These are phyloP conservation scores for Magallana gigas DNA, from an alignment of 1,140 invertebrate species.

Conservation along the genomic window DNA sequence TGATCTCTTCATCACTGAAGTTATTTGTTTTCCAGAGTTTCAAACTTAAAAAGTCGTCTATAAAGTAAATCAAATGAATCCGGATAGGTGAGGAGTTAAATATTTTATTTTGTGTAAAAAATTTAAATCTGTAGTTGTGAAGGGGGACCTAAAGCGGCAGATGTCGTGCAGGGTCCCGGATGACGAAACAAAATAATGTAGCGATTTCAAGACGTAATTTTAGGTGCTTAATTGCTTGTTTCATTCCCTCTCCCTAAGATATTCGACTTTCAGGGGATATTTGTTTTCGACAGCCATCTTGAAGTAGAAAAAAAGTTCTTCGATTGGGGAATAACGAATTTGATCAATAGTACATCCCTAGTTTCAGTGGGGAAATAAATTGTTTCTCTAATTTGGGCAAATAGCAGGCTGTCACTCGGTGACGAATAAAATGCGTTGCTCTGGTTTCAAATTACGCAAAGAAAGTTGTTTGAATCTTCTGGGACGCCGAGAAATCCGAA, in stretches of 20 bases:
- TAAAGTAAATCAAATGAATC: too few relatives aligned
- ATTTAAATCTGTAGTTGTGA: not conserved
- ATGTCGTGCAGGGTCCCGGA: slow-evolving; percentile 6
- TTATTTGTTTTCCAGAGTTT: too few relatives aligned
- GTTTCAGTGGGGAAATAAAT: slow-evolving; percentile 52
- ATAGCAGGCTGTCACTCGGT: slow-evolving; percentile 49
- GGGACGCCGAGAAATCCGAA: slow-evolving; percentile 17
- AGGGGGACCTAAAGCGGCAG: not conserved
- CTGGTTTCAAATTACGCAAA: slow-evolving; percentile 53
- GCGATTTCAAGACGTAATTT: slow-evolving; percentile 9
- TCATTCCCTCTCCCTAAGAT: not conserved
- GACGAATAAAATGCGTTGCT: slow-evolving; percentile 47
- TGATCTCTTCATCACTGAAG: too few relatives aligned
- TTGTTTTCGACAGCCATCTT: slow-evolving; percentile 33
- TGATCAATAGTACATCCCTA: slow-evolving; percentile 47
- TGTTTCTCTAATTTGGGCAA: slow-evolving; percentile 53
- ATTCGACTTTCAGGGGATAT: slow-evolving; percentile 22
- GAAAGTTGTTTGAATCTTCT: slow-evolving; percentile 29
- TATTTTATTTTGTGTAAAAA: slow-evolving; percentile 24
- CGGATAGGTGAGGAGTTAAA: not conserved
- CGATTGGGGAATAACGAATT: slow-evolving; percentile 47
- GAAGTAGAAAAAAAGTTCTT: slow-evolving; percentile 27
- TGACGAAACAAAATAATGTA: slow-evolving; percentile 13
- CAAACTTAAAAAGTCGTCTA: too few relatives aligned
- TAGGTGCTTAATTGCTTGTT: slow-evolving; percentile 9